Conservation (phyloP, 2,888 invertebrate species). For the Cryptus viduatorius region DNA sequence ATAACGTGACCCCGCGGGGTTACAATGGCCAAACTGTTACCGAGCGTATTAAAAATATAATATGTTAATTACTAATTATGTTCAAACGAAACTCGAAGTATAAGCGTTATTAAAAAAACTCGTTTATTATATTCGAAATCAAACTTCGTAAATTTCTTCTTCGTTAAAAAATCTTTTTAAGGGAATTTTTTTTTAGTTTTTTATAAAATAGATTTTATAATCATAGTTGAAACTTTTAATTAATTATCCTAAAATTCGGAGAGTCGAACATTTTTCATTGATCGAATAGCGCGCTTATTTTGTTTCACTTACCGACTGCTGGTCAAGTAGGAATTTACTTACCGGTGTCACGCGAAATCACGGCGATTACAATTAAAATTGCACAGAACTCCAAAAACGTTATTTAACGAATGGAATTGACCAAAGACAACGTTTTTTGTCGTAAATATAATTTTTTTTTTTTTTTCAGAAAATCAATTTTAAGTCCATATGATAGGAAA, state of each 20-base stretch:
- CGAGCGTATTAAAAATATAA: not conserved
- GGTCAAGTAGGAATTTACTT: not conserved
- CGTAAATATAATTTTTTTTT: not conserved
- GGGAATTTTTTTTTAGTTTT: not conserved
- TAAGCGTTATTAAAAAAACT: not conserved
- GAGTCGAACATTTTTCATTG: not conserved
- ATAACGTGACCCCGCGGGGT: not conserved
- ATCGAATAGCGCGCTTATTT: not conserved
- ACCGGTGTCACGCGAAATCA: not conserved
- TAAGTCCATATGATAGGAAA: not conserved
- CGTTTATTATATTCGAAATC: not conserved
- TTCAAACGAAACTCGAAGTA: constrained; percentile 1
- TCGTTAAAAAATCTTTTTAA: not conserved
- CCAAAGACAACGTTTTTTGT: not conserved
- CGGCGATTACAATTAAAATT: not conserved
- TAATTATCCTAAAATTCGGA: not conserved
- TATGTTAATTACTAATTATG: constrained; percentile 13
- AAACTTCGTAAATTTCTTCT: not conserved
- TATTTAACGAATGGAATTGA: not conserved
- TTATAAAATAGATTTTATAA: not conserved
- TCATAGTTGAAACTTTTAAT: not conserved
- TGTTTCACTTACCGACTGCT: not conserved
- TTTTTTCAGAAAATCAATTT: not conserved
- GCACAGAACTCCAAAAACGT: not conserved
- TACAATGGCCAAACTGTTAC: not conserved